Conservation (phyloP, 2,888 invertebrate species). For the Protodeltote pygarga region DNA sequence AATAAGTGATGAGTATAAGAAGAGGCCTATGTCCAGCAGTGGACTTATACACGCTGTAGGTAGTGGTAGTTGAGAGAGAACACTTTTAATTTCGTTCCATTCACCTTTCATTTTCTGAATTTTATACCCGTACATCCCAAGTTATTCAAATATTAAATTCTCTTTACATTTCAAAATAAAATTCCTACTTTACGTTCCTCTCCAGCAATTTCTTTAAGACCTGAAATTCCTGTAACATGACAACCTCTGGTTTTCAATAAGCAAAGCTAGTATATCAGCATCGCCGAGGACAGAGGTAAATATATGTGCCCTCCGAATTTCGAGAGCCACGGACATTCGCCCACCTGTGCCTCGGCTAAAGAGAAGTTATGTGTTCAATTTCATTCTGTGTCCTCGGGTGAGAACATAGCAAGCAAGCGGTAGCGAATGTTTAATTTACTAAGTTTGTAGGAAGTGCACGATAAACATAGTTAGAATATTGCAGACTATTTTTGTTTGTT, state of each 20-base stretch:
- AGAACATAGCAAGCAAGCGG: constrained; percentile 5
- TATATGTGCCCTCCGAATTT: constrained; percentile 48
- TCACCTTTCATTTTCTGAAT: too few relatives aligned
- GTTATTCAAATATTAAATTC: background rate
- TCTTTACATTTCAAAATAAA: constrained; percentile 4
- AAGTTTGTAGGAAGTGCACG: constrained; percentile 1
- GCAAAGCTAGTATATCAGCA: constrained; percentile 43
- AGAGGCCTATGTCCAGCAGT: too few relatives aligned
- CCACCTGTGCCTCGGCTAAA: constrained; percentile 64
- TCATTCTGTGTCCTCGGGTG: constrained; percentile 44
- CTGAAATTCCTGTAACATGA: constrained; percentile 21
- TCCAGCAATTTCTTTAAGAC: constrained; percentile 5
- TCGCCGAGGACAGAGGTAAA: constrained; percentile 41
- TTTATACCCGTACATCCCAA: too few relatives aligned
- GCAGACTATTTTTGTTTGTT: background rate
- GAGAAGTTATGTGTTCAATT: constrained; percentile 73
- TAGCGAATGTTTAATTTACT: constrained; percentile 23
- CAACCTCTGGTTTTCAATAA: constrained; percentile 47
- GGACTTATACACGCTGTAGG: too few relatives aligned
- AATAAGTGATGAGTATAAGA: too few relatives aligned
- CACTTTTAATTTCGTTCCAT: too few relatives aligned
- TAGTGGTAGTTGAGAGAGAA: too few relatives aligned
- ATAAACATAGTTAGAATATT: constrained; percentile 13
- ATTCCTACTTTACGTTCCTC: constrained; percentile 1
- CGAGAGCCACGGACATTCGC: constrained; percentile 48